phyloP scores from a whole-genome alignment of 2,113 vertebrate genomes.

The Callocephalon fimbriatum region DNA sequence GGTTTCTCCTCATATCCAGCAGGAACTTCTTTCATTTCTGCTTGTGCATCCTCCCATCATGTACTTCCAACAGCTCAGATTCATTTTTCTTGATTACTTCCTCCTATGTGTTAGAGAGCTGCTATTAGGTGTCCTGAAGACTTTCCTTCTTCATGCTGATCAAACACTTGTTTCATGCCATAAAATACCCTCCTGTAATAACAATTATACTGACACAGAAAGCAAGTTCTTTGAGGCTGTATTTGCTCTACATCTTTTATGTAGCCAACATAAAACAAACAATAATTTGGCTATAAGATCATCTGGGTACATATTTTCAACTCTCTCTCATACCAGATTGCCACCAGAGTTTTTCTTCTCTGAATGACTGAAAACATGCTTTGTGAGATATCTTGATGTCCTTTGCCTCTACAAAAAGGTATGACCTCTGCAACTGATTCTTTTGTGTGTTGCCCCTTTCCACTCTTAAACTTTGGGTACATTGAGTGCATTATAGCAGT shows the following conservation, averaged over 20 bases:
- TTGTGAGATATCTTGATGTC: neutral
- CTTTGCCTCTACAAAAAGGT: neutral
- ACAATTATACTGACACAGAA: neutral
- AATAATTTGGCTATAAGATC: neutral
- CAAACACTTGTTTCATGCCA: neutral
- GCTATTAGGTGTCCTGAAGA: neutral
- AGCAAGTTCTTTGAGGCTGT: neutral
- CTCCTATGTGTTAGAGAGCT: neutral
- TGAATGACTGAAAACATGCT: neutral
- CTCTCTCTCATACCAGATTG: neutral
- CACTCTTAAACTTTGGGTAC: neutral
- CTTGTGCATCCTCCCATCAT: rapidly evolving
- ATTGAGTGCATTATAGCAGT: neutral
- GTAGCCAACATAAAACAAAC: neutral
- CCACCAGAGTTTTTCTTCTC: neutral
- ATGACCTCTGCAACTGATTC: rapidly evolving
- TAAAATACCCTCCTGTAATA: neutral
- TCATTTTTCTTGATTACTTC: neutral
- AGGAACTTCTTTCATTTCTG: neutral
- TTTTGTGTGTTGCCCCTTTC: neutral
- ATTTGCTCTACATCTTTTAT: neutral
- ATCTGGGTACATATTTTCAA: rapidly evolving
- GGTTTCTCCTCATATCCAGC: neutral
- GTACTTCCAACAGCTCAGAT: neutral
- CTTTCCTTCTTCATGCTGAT: neutral